Evolutionary conservation across 2,888 invertebrate genomes (phyloP).

Genomic region (Perdita meconis): DNA sequence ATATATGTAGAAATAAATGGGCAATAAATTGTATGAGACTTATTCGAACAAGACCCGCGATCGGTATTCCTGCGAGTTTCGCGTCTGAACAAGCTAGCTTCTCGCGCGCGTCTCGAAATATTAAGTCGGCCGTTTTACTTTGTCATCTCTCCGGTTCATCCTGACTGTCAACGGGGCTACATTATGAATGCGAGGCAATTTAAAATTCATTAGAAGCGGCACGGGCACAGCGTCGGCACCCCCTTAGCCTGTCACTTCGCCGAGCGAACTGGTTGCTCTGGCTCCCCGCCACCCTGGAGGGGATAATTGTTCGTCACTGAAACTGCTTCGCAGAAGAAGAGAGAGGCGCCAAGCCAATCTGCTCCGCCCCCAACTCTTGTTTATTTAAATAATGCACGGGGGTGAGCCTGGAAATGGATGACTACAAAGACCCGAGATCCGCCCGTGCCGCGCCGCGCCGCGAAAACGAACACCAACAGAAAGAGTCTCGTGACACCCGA

Average conservation of each 20-base stretch:
- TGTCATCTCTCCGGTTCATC: conserved; percentile 82
- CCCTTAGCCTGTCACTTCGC: conserved; percentile 72
- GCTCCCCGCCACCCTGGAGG: conserved; percentile 65
- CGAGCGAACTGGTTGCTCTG: conserved; percentile 35
- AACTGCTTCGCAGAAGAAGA: conserved; percentile 59
- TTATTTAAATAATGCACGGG: conserved; percentile 83
- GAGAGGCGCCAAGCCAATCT: conserved; percentile 74
- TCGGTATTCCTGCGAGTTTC: conserved; percentile 11
- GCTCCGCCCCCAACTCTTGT: conserved; percentile 74
- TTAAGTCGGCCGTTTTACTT: conserved; percentile 80
- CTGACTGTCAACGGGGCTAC: conserved; percentile 78
- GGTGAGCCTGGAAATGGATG: conserved; percentile 80
- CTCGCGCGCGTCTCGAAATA: conserved; percentile 64
- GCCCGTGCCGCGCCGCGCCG: no score
- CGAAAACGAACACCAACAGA: conserved; percentile 36
- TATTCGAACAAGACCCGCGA: background rate
- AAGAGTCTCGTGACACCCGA: conserved; percentile 65
- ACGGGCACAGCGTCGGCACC: conserved; percentile 63
- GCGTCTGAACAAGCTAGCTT: conserved; percentile 11
- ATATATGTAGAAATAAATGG: no score
- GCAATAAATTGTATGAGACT: no score
- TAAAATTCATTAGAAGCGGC: conserved; percentile 83
- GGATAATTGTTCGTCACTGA: conserved; percentile 83
- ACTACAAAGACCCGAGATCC: conserved; percentile 82
- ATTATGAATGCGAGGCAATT: conserved; percentile 83